Evolutionary conservation across 2,888 invertebrate species (phyloP), one percentile per base, ranked within the genome.

Genomic region (Seira sanloemensis): DNA sequence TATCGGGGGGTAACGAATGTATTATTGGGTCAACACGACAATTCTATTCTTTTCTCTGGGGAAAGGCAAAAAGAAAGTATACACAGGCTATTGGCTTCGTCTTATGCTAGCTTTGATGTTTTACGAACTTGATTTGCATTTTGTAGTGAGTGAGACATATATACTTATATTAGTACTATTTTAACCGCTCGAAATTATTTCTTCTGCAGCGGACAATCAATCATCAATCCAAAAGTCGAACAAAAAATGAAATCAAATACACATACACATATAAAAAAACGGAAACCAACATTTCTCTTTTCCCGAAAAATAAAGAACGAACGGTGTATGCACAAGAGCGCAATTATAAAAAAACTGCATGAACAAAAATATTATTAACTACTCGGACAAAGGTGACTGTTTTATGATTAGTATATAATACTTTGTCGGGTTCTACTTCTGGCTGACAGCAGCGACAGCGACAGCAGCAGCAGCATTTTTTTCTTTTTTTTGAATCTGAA

Each of bases 331-430:
- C 18, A 19, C 62, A 62, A n/a, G 62, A 75, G 75, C 84, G 75
- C 78, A 78, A 75, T 71, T 65, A 84, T 75, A 78, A 62, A 72
- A 82, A 72, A 77, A 83, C 74, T 69, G 78, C 74, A 78, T 84
- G 46, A 84, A 78, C 74, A 78, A 84, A 73, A 19, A 73, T 21
- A 78, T 78, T 62, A 23, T 62, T 62, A 78, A 78, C 84, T 84
- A 84, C 84, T 84, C 84, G 84, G 84, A 84, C 75, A 84, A 68
- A 84, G 78, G 78, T 78, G 84, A 75, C 74, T 78, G 50, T 62
- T 84, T 68, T 74, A 78, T 84, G 78, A 84, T 78, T 84, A 84
- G 54, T 66, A 21, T 62, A 16, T 78, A 27, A 62, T 78, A 77
- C 27, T 66, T 21, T 74, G 67, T 78, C 72, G 69, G 27, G 50